Base-by-base conservation (phyloP, 2,888 invertebrate species). In the Cremastinae sp. region DNA sequence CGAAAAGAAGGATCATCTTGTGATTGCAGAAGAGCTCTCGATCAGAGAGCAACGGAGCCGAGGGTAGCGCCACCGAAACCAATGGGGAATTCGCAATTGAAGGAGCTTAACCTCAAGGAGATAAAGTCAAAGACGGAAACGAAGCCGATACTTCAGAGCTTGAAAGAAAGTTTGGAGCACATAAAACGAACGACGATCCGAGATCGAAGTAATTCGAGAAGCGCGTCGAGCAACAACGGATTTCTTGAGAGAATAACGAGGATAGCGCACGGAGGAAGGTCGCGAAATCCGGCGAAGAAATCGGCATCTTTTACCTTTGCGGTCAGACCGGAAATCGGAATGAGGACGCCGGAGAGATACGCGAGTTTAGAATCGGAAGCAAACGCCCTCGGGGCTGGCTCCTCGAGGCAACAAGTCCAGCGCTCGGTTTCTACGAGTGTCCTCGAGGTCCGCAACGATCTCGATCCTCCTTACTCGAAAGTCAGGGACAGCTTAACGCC, bases 391-490 rank as follows among this genome's bases (percentile, higher is more conserved):
- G 75, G 81, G 56, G 82, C 70, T 3, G 14, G 56, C 65, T 77
- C 77, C 35, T 80, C 81, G 47, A 83, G 85, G 28, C 87, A 84
- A 14, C 87, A 86, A 53, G 88, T 88, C 39, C 88, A 88, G 70
- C 83, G 88, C 73, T 89, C 88, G 10, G 85, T 88, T 49, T 89
- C 88, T n/a, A 89, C 88, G 12, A 89, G 88, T 37, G 87, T 87
- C 5, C 80, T 89, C 14, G 88, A 88, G 65, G 82, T 83, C 35
- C 80, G 82, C 43, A 66, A 80, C 9, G 87, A 88, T 64, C 78
- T 84, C 58, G 90, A 90, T 80, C 86, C 89, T 2, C 90, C 90
- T 1, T 90, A 90, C 16, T 89, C 90, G 62, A 88, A 89, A 78
- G 90, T 90, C 75, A 85, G 88, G 65, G 88, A 88, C 71, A 88